Conservation (phyloP, 1,140 invertebrate species). For the Asbolus verrucosus region DNA sequence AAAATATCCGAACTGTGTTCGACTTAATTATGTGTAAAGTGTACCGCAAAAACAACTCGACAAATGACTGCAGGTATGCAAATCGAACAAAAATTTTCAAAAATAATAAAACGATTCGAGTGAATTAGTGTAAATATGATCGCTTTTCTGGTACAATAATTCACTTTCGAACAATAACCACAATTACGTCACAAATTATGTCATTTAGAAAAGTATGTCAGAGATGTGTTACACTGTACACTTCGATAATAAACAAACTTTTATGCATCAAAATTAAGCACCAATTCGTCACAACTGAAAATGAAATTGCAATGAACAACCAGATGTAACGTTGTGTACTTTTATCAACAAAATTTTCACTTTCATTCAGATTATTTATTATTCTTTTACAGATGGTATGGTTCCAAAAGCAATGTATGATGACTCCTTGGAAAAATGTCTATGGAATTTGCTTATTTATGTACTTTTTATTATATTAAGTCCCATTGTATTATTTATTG, state of each 20-base stretch:
- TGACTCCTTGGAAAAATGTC: constrained; percentile 17
- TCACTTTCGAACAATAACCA: constrained; percentile 8
- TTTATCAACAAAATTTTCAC: too few species aligned
- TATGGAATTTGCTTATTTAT: constrained; percentile 20
- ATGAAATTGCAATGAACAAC: too few species aligned
- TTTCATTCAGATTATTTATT: too few species aligned
- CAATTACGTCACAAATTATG: constrained; percentile 33
- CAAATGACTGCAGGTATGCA: not conserved
- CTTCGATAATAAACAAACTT: constrained; percentile 1
- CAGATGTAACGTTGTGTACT: too few species aligned
- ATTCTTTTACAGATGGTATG: constrained; percentile 27
- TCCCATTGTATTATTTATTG: constrained; percentile 32
- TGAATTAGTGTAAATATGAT: not conserved
- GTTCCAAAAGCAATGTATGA: constrained; percentile 30
- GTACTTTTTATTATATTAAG: constrained; percentile 17
- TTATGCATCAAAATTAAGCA: too few species aligned
- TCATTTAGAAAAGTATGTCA: constrained; percentile 34
- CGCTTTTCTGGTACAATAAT: not conserved
- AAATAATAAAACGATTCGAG: too few species aligned
- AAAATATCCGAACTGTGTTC: not conserved
- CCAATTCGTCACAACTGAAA: too few species aligned
- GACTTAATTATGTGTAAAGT: constrained; percentile 18
- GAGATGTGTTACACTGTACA: constrained; percentile 8
- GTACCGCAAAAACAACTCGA: not conserved
- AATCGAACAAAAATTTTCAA: not conserved